Base-by-base conservation (phyloP, 2,888 invertebrate genomes). In the Rhamnusium bicolor region DNA sequence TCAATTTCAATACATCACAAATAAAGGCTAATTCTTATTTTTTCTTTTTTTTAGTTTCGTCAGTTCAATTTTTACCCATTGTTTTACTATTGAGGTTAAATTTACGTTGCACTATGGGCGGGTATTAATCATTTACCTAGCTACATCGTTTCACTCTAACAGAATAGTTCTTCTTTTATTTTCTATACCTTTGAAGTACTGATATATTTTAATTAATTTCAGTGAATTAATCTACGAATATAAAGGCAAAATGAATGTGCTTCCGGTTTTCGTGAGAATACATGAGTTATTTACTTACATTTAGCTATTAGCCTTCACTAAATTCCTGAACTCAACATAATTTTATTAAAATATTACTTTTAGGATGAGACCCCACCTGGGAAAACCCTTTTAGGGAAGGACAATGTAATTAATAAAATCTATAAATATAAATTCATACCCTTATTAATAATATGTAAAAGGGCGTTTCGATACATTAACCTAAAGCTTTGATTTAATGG, bases 281-380 rank as follows among this genome's bases (percentile, higher is more conserved):
- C 32, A 8, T 8, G 32, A 18, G 32, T 58, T 58, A 32, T 58
- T 58, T 58, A 32, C 32, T 58, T 58, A 58, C 58, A 29, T 58
- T 32, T 58, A 7, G 16, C 14, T 8, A 58, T 58, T 58, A 32
- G 7, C 58, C 32, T 40, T 32, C 12, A 24, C 8, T 58, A 32
- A 18, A n/a, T 54, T 29, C 32, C 16, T 16, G 4, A 32, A 29
- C 18, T 32, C 58, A 58, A 24, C 21, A 58, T 58, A 58, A 58
- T 58, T 58, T 58, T 58, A 32, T 58, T 10, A 18, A 58, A 58
- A 58, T 32, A 58, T 58, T 58, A 58, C 18, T 58, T 58, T 32
- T 58, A 58, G 7, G 16, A 10, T 10, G 14, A 18, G 19, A 58
- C 32, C 18, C 58, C 32, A 32, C 56, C 58, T 58, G 58, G 18